phyloP scores from a whole-genome alignment of 2,797 vertebrate genomes.

The Tokudaia tokunoshimensis region DNA sequence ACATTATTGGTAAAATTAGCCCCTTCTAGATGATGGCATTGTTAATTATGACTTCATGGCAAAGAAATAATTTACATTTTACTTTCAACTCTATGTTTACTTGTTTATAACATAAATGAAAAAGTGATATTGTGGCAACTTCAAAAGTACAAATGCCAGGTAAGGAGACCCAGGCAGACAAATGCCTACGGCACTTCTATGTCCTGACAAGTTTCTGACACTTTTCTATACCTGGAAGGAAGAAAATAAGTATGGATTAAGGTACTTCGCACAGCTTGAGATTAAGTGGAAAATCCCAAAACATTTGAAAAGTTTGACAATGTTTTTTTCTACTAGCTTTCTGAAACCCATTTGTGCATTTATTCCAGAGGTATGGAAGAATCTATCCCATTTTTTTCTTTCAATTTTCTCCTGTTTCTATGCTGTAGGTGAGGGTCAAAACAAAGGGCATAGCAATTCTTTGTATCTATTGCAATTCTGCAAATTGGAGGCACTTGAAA shows the following conservation, averaged over 20 bases:
- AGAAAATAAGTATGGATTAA: slow-evolving; percentile 37
- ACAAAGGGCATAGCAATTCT: slow-evolving; percentile 70
- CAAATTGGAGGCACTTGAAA: slow-evolving; percentile 64
- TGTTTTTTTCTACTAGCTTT: slow-evolving; percentile 29
- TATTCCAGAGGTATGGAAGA: slow-evolving; percentile 17
- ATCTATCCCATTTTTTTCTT: slow-evolving; percentile 13
- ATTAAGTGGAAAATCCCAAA: slow-evolving; percentile 47
- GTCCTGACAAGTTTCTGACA: slow-evolving; percentile 73
- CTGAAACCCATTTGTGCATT: slow-evolving; percentile 47
- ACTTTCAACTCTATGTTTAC: not conserved
- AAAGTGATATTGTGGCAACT: not conserved
- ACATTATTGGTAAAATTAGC: slow-evolving; percentile 60
- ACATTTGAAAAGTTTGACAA: slow-evolving; percentile 48
- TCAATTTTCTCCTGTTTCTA: slow-evolving; percentile 68
- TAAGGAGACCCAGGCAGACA: slow-evolving; percentile 60
- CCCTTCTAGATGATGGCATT: not conserved
- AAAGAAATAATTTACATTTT: not conserved
- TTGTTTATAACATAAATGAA: not conserved
- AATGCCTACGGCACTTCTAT: slow-evolving; percentile 14
- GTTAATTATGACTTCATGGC: not conserved
- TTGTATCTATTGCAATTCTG: slow-evolving; percentile 62
- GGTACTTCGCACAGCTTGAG: slow-evolving; percentile 17
- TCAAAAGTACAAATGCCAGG: not conserved
- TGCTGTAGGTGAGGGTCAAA: slow-evolving; percentile 60
- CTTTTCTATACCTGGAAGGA: slow-evolving; percentile 63